These are phyloP conservation scores for Mormoops blainvillei DNA, from an alignment of 2,113 vertebrate species.

Conservation along the genomic window DNA sequence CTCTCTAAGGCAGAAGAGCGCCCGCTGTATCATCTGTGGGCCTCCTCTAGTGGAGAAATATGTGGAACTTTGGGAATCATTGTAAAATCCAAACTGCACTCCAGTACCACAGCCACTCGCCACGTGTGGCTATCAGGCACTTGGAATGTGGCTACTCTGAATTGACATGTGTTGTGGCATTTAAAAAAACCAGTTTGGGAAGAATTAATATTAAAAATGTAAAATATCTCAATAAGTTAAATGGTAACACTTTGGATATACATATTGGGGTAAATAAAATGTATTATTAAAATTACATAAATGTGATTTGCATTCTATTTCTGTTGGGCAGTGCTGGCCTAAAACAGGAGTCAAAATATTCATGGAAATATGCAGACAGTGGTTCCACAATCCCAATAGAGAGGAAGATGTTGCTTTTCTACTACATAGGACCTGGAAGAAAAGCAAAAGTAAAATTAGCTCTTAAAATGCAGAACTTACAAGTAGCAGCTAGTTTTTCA, in stretches of 20 bases:
- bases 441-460: constrained; percentile 7
- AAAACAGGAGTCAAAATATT: neutral
- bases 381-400: neutral
- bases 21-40: neutral
- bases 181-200: neutral
- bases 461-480: neutral
- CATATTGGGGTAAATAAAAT: neutral
- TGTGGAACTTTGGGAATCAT: neutral
- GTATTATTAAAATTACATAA: neutral
- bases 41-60: neutral
- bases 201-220: neutral
- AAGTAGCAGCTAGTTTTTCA: neutral
- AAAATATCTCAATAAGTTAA: neutral
- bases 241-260: neutral
- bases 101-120: neutral
- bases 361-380: neutral
- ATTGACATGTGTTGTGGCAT: neutral
- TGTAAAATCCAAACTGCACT: neutral
- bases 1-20: neutral
- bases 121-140: neutral
- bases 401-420: neutral
- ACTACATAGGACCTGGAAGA: neutral
- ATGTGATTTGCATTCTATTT: neutral
- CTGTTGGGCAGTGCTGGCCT: neutral
- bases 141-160: neutral